Evolutionary conservation across 2,888 invertebrate genomes (phyloP), one percentile per base, ranked within the genome.

Genomic region (Buathra laborator): DNA sequence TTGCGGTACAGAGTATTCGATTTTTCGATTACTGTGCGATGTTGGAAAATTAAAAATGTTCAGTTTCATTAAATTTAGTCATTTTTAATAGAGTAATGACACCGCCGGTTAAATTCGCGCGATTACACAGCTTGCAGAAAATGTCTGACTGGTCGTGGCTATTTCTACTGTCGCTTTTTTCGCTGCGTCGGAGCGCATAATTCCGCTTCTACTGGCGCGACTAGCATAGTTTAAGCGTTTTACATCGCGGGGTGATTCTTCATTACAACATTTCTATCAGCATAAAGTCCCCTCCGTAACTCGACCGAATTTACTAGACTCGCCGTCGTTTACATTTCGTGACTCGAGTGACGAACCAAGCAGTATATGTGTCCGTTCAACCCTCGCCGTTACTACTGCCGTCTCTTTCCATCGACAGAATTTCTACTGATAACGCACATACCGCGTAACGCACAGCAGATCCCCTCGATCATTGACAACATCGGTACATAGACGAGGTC

Each of bases 91-190:
- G 29, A 5, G 12, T 44, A 16, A 80, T 67, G 48, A 64, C 3
- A 24, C 2, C 24, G 12, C 56, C 0, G 12, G 0, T 6, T 3
- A 0, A 59, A 1, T 78, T 67, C 32, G 59, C 62, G 67, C n/a
- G 12, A 53, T 29, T 78, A 46, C 48, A 9, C 32, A 3, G 29
- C 0, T 10, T n/a, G 44, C 32, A 16, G 24, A 71, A 19, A 67
- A 19, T 53, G 83, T 74, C 83, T 78, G 86, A 87, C 86, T 53
- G 70, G 56, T 48, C 46, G 68, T 53, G 81, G 79, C 59, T 53
- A 59, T 88, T 84, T 86, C 82, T 84, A 87, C 85, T 84, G 86
- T 16, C 68, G 29, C 83, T 72, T 75, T 72, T 72, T 19, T 75
- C 77, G 44, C 62, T 24, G 56, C 14, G 59, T 32, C 72, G 44